Conservation (phyloP, 2,888 invertebrate genomes). For the Atrina japonica region DNA sequence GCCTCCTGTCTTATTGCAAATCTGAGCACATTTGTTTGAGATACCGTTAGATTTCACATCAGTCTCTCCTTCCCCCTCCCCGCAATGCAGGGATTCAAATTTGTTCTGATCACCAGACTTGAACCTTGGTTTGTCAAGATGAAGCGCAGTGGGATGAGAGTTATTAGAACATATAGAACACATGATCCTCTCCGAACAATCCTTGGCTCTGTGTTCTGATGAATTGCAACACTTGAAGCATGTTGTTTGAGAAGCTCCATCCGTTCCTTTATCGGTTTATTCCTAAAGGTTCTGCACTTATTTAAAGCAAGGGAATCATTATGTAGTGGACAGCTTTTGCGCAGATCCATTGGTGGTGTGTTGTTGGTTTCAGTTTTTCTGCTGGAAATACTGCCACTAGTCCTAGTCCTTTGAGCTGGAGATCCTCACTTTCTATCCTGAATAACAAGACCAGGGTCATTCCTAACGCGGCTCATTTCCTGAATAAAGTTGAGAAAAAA, state of each 20-base stretch:
- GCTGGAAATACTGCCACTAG: background rate
- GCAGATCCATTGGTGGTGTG: background rate
- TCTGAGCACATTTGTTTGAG: constrained; percentile 4
- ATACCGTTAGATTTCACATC: background rate
- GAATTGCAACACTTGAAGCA: constrained; percentile 31
- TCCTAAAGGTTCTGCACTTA: constrained; percentile 24
- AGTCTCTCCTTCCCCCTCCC: constrained; percentile 12
- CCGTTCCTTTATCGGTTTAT: constrained; percentile 13
- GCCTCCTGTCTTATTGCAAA: constrained; percentile 16
- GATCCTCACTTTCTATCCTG: background rate
- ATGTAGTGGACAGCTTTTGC: constrained; percentile 15
- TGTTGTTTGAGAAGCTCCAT: background rate
- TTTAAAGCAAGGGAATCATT: constrained; percentile 22
- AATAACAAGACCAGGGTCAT: constrained; percentile 21
- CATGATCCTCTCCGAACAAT: constrained; percentile 12
- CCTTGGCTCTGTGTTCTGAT: constrained; percentile 9
- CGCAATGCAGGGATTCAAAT: constrained; percentile 10
- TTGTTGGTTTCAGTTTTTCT: background rate
- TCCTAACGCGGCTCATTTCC: constrained; percentile 10
- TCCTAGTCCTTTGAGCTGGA: background rate
- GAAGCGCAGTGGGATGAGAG: constrained; percentile 19
- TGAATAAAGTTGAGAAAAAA: constrained; percentile 25
- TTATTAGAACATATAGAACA: constrained; percentile 23
- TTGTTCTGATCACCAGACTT: background rate
- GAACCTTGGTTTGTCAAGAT: background rate